phyloP scores from a whole-genome alignment of 2,888 invertebrate genomes.

The Perdita meconis region DNA sequence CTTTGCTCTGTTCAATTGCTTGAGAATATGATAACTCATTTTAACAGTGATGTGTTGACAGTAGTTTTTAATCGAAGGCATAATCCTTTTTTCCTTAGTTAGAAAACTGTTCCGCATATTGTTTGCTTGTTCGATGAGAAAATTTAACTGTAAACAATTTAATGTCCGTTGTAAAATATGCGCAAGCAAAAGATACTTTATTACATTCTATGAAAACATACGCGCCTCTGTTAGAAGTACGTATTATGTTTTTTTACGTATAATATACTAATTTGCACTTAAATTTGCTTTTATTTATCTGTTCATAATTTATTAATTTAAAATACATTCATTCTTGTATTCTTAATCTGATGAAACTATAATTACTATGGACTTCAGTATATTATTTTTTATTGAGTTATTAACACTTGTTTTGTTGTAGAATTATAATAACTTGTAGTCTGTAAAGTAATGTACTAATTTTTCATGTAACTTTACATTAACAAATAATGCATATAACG shows the following conservation, averaged over 20 bases:
- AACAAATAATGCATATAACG: too few species aligned
- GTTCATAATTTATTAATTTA: slow-evolving; percentile 20
- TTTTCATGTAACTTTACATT: too few species aligned
- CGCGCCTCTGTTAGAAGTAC: too few species aligned
- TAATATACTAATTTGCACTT: too few species aligned
- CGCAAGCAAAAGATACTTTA: neutral
- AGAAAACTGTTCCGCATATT: neutral
- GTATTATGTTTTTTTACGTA: too few species aligned
- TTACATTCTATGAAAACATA: too few species aligned
- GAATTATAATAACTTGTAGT: neutral
- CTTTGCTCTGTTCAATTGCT: slow-evolving; percentile 18
- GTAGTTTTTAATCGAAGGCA: slow-evolving; percentile 20
- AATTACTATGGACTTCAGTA: neutral
- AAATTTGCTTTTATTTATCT: slow-evolving; percentile 13
- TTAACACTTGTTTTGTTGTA: neutral
- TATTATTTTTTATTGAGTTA: neutral
- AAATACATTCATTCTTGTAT: too few species aligned
- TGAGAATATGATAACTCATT: neutral
- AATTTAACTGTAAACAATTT: neutral
- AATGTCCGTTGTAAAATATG: neutral
- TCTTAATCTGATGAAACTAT: neutral
- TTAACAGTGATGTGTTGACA: slow-evolving; percentile 43
- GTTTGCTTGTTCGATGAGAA: neutral
- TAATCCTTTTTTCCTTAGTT: neutral
- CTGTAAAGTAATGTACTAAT: neutral